A percentile compares a stretch with the other conserved stretches of the same genome.
These are phyloP conservation scores for Agriopis marginaria DNA, from an alignment of 2,888 invertebrate genomes.

Conservation along the genomic window DNA sequence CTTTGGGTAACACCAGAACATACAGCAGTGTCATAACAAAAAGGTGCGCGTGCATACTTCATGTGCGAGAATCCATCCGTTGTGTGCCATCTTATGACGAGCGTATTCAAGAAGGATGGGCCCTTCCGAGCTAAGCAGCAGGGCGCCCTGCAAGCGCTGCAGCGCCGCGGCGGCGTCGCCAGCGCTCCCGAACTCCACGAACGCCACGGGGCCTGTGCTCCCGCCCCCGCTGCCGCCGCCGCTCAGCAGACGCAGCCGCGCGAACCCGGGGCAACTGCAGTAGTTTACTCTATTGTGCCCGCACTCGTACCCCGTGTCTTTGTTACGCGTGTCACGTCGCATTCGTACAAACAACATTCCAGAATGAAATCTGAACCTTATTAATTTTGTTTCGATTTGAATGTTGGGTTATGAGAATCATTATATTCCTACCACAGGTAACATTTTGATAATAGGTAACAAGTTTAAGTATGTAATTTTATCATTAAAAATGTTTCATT, in stretches of 20 bases:
- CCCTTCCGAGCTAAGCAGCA: slow-evolving; percentile 97
- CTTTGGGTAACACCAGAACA: slow-evolving; percentile 6
- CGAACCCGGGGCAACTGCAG: slow-evolving; percentile 99
- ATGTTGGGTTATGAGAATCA: neutral
- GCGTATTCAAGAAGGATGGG: slow-evolving; percentile 99
- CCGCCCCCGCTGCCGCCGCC: slow-evolving; percentile 89
- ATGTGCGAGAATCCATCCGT: slow-evolving; percentile 86
- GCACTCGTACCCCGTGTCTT: slow-evolving; percentile 69
- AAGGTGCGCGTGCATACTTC: slow-evolving; percentile 83
- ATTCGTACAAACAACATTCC: neutral
- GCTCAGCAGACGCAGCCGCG: slow-evolving; percentile 97
- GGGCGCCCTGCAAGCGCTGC: slow-evolving; percentile 97
- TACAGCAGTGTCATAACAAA: slow-evolving; percentile 30
- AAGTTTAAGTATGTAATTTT: neutral
- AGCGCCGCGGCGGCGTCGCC: slow-evolving; percentile 96
- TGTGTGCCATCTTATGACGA: slow-evolving; percentile 98
- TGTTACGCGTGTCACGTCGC: slow-evolving; percentile 17
- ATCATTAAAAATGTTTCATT: neutral
- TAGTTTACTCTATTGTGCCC: slow-evolving; percentile 80
- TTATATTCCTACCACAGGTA: no score
- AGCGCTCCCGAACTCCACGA: slow-evolving; percentile 98
- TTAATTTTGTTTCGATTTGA: neutral
- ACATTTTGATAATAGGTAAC: neutral
- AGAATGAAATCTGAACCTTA: neutral
- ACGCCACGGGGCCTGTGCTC: slow-evolving; percentile 95